Base-by-base conservation (phyloP, 35 echinoderm and acorn worm species). In the Ophiothrix spiculata region DNA sequence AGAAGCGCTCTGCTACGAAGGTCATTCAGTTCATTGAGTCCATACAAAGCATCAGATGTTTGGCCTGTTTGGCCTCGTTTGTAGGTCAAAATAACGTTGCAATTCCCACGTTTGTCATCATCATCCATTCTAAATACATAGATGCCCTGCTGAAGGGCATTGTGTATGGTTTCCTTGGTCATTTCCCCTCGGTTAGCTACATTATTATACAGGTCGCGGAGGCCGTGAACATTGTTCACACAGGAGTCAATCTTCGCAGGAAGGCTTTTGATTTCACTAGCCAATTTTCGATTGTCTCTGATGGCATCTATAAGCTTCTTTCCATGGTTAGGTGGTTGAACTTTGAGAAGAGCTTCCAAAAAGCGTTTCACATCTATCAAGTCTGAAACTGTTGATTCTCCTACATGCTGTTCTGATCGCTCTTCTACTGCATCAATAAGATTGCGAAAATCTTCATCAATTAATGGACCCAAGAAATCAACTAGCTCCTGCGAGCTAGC, bases 351-450 rank as follows among this genome's bases (percentile, higher is more conserved):
- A 32, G 36, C 35, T 76, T 74, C 84, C 45, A 86, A 75, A 40
- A 40, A 86, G 10, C 73, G 84, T 39, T 86, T 64, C 38, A 86
- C 64, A 75, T 86, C 84, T 28, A 86, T 86, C 63, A 86, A 64
- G 39, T 86, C 75, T 38, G 84, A 86, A 17, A 86, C 84, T 14
- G 84, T 86, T 11, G 84, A 86, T 31, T 86, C 84, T 31, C 25
- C 49, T 36, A 86, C 84, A n/a, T 75, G 73, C 36, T 64, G 73
- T 75, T 77, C 83, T 19, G 83, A 86, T 25, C 64, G 63, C 32
- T 86, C 84, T 37, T 86, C 84, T 40, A 86, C 84, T 8, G 84
- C 84, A 42, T 86, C 84, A 21, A 74, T 86, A 32, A 86, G 84
- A 76, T 86, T 86, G 14, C 84, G 63, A 8, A 86, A 74, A 36